phyloP scores from a whole-genome alignment of 1,140 invertebrate genomes.

The Samia ricini region DNA sequence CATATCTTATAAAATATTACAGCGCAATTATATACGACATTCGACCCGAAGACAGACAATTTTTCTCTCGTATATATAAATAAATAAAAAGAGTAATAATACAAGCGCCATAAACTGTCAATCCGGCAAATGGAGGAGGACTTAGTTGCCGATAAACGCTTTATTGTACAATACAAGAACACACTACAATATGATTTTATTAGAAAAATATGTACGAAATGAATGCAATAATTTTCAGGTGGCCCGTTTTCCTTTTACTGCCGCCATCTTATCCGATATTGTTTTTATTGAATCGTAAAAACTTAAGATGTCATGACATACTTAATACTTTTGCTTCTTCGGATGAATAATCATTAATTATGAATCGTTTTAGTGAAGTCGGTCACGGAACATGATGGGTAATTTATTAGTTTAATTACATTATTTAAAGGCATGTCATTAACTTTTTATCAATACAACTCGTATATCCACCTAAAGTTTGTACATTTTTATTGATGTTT shows the following conservation, averaged over 20 bases:
- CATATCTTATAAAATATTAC: neutral
- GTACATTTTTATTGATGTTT: too few relatives aligned
- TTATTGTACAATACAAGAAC: slow-evolving; percentile 12
- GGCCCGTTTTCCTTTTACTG: slow-evolving; percentile 8
- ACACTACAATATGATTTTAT: slow-evolving; percentile 14
- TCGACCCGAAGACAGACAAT: slow-evolving; percentile 7
- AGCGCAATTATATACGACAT: neutral
- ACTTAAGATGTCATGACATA: slow-evolving; percentile 1
- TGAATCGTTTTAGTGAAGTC: too few relatives aligned
- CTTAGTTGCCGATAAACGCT: slow-evolving; percentile 20
- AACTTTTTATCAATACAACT: too few relatives aligned
- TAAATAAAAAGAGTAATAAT: slow-evolving; percentile 9
- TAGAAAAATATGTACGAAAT: slow-evolving; percentile 9
- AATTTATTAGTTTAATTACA: too few relatives aligned
- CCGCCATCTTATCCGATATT: neutral
- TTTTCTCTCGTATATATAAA: slow-evolving; percentile 7
- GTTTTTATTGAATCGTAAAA: slow-evolving; percentile 8
- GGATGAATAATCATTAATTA: neutral
- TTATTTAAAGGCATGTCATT: too few relatives aligned
- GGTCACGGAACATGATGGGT: too few relatives aligned
- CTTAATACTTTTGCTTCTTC: neutral
- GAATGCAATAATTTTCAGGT: slow-evolving; percentile 18
- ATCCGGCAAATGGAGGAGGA: slow-evolving; percentile 17
- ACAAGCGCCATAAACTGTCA: slow-evolving; percentile 12
- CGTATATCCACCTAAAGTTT: too few relatives aligned